A percentile compares a stretch with the other conserved stretches of the same genome.
These are phyloP conservation scores for Notechis scutatus DNA, from an alignment of 2,113 vertebrate species.

Conservation along the genomic window DNA sequence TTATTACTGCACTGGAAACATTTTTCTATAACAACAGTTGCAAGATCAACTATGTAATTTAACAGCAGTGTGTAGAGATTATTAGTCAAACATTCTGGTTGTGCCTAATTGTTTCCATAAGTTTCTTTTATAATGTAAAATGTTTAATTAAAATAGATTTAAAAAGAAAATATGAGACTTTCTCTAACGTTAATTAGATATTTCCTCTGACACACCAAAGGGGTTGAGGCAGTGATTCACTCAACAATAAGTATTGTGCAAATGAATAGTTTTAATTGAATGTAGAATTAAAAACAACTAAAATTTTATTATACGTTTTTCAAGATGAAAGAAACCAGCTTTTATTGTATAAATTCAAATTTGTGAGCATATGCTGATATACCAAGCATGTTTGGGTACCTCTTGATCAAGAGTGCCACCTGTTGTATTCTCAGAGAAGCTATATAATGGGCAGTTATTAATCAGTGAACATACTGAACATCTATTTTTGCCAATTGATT, in stretches of 20 bases:
- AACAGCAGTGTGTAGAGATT: background rate
- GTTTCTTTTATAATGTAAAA: background rate
- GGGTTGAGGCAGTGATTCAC: constrained; percentile 11
- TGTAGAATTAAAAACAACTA: constrained; percentile 34
- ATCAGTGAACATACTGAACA: constrained; percentile 32
- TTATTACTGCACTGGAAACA: constrained; percentile 1
- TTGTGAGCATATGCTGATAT: constrained; percentile 36
- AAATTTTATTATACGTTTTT: constrained; percentile 50
- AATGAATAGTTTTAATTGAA: constrained; percentile 44
- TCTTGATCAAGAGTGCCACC: constrained; percentile 42
- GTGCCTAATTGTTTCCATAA: background rate
- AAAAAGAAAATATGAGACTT: constrained; percentile 16
- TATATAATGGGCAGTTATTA: constrained; percentile 44
- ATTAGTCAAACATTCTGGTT: constrained; percentile 13
- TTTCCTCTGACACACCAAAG: constrained; percentile 21
- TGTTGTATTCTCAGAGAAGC: constrained; percentile 43
- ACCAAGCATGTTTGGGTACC: background rate
- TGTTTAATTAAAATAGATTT: constrained; percentile 7
- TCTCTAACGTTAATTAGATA: constrained; percentile 10
- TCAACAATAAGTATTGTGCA: constrained; percentile 35
- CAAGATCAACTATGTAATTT: background rate
- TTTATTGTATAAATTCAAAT: constrained; percentile 43
- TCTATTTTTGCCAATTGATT: constrained; percentile 34
- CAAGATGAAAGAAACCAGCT: constrained; percentile 23
- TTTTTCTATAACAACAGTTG: constrained; percentile 6